Evolutionary conservation across 1,140 invertebrate genomes (phyloP).

Genomic region (Pararge aegeria): DNA sequence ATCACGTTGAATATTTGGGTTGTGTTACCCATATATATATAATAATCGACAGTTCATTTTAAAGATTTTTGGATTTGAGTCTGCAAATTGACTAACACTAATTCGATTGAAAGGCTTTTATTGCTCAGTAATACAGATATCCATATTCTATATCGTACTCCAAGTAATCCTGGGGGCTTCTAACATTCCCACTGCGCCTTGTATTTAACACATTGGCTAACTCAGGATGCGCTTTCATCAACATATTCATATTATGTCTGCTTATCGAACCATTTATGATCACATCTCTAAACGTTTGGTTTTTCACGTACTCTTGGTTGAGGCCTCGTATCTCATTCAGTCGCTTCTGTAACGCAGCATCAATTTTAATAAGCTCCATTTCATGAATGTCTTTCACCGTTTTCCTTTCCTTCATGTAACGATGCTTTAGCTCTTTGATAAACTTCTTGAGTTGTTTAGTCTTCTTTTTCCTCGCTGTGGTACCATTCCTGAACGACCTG

Average conservation of each 20-base stretch:
- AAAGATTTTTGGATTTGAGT: no score
- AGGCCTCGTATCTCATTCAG: slow-evolving; percentile 45
- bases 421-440: slow-evolving; percentile 53
- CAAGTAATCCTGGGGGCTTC: slow-evolving; percentile 33
- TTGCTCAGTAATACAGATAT: slow-evolving; percentile 42
- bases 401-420: slow-evolving; percentile 54
- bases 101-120: neutral
- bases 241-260: slow-evolving; percentile 35
- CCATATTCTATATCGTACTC: slow-evolving; percentile 64
- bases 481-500: slow-evolving; percentile 52
- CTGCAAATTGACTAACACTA: no score
- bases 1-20: no score
- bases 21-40: no score
- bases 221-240: slow-evolving; percentile 52
- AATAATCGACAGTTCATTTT: no score
- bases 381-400: slow-evolving; percentile 54
- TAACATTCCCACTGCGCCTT: slow-evolving; percentile 21
- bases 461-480: slow-evolving; percentile 48
- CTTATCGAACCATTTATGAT: slow-evolving; percentile 52
- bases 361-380: slow-evolving; percentile 47
- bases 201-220: slow-evolving; percentile 30
- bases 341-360: slow-evolving; percentile 40
- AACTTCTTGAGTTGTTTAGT: slow-evolving; percentile 62
- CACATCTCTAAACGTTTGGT: slow-evolving; percentile 56
- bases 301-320: slow-evolving; percentile 48